Percentiles rank a stretch among this genome's conserved stretches.
Conservation (phyloP, 1,140 invertebrate species). For the Drosophila malerkotliana region DNA sequence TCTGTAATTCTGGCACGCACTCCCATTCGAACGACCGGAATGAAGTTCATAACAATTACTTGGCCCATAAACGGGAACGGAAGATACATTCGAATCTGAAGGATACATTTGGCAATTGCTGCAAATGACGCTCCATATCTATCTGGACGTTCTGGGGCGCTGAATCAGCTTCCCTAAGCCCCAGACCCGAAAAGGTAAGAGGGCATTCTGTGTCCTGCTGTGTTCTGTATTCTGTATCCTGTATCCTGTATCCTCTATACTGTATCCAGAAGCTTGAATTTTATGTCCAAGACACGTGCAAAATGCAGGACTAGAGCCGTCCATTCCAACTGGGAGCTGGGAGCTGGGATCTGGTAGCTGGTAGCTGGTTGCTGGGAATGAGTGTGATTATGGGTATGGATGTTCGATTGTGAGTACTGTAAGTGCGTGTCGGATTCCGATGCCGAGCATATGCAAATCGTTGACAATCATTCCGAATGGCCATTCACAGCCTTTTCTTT, state of each 20-base stretch:
- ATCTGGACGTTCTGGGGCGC: slow-evolving; percentile 29
- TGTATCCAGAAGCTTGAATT: slow-evolving; percentile 13
- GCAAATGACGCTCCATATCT: slow-evolving; percentile 39
- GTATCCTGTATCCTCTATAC: neutral
- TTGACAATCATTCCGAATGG: slow-evolving; percentile 44
- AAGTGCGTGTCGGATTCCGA: slow-evolving; percentile 18
- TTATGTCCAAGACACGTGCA: slow-evolving; percentile 66
- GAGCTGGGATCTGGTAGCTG: neutral
- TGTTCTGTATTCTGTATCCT: neutral
- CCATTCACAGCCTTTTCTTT: slow-evolving; percentile 13
- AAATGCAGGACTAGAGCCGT: slow-evolving; percentile 46
- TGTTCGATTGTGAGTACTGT: slow-evolving; percentile 13
- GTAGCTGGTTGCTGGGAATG: neutral
- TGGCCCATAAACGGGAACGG: slow-evolving; percentile 46
- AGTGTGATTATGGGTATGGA: slow-evolving; percentile 1
- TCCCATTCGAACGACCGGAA: slow-evolving; percentile 39
- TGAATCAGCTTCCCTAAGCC: slow-evolving; percentile 23
- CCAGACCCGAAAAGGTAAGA: slow-evolving; percentile 14
- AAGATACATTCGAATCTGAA: slow-evolving; percentile 52
- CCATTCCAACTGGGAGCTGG: neutral
- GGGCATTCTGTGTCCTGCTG: neutral
- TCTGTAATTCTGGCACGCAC: slow-evolving; percentile 56
- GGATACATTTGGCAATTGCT: slow-evolving; percentile 60
- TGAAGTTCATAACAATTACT: slow-evolving; percentile 79
- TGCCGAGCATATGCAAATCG: slow-evolving; percentile 57